Evolutionary conservation across 2,888 invertebrate species (phyloP).

Genomic region (Dendrolimus pini): DNA sequence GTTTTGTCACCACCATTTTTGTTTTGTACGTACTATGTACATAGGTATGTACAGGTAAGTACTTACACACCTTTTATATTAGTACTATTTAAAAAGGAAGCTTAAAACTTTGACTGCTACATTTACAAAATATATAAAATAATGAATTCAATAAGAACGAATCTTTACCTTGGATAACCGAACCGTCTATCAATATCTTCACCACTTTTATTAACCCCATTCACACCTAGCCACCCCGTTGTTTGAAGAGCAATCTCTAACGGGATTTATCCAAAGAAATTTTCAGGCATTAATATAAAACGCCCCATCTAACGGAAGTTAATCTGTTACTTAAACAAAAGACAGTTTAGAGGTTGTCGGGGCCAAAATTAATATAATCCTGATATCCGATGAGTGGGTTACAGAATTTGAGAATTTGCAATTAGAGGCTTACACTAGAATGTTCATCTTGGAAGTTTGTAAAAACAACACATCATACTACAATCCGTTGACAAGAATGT

Average conservation of each 20-base stretch:
- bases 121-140: no score
- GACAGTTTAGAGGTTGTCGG: constrained; percentile 3
- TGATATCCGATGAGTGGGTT: background rate
- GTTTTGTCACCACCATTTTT: no score
- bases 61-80: no score
- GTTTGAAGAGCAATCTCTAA: background rate
- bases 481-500: no score
- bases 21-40: no score
- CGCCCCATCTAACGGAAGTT: background rate
- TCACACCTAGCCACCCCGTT: background rate
- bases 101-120: no score
- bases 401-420: background rate
- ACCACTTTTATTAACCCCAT: background rate
- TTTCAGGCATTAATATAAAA: background rate
- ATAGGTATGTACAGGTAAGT: no score
- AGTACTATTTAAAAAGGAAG: no score
- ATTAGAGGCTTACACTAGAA: background rate
- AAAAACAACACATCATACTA: no score
- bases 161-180: background rate
- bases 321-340: constrained; percentile 16
- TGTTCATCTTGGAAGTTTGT: no score
- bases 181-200: background rate
- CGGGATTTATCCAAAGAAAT: background rate
- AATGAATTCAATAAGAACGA: background rate
- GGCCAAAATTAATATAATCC: constrained; percentile 14